Evolutionary conservation across 2,797 vertebrate genomes (phyloP).

Genomic region (Basileuterus tristriatus): DNA sequence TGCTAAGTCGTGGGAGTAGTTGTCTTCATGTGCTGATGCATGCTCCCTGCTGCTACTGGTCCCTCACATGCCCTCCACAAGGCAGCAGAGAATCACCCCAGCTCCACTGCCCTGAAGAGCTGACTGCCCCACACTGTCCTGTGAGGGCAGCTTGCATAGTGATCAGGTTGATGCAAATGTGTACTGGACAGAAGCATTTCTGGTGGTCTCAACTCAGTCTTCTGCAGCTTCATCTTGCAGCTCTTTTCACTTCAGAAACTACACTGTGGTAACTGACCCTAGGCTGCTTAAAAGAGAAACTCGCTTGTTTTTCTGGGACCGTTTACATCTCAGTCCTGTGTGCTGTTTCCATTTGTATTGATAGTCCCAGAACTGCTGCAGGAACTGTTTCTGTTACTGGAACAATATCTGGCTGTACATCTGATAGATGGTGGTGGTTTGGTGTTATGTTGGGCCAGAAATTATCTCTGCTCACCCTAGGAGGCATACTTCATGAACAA

Average conservation of each 20-base stretch:
- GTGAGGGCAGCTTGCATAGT: rapidly evolving
- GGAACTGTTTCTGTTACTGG: background rate
- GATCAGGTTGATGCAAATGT: rapidly evolving
- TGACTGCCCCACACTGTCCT: background rate
- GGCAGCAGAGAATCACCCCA: background rate
- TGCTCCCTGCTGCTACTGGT: background rate
- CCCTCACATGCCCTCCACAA: rapidly evolving
- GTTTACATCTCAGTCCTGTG: background rate
- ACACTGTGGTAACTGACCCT: background rate
- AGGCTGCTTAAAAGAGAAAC: background rate
- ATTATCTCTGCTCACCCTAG: background rate
- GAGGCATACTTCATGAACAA: background rate
- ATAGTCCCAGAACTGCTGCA: background rate
- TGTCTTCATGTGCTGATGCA: background rate
- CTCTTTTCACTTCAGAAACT: background rate
- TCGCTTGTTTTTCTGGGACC: background rate
- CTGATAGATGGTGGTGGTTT: background rate
- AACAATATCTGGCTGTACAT: background rate
- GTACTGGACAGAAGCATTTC: background rate
- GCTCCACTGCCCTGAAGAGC: background rate
- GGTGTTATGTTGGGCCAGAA: background rate
- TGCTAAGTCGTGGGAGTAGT: background rate
- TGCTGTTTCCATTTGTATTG: background rate
- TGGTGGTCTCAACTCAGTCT: background rate
- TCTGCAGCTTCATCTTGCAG: background rate